Percentiles rank a stretch among this genome's conserved stretches.
These are phyloP conservation scores for Sitodiplosis mosellana DNA, from an alignment of 1,140 invertebrate species.

Conservation along the genomic window DNA sequence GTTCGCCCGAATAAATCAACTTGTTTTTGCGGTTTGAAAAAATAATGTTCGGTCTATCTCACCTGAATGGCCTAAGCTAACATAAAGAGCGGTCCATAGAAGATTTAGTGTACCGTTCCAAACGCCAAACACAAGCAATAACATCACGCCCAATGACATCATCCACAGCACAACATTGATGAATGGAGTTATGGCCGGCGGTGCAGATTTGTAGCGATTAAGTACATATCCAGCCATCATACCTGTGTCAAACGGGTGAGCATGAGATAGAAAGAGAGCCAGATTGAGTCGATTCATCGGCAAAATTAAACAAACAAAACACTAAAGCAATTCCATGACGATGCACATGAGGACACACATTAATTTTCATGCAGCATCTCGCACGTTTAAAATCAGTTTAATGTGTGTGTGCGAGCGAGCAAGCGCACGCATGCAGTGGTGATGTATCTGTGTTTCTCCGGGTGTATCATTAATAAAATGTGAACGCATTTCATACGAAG, in stretches of 20 bases:
- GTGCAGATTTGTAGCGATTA: slow-evolving; percentile 42
- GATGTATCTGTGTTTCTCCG: neutral
- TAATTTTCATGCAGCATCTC: neutral
- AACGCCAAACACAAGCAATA: slow-evolving; percentile 56
- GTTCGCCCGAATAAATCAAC: too few relatives aligned
- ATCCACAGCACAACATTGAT: slow-evolving; percentile 39
- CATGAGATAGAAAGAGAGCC: neutral
- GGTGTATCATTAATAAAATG: too few relatives aligned
- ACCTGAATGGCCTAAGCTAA: slow-evolving; percentile 38
- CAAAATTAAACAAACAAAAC: neutral
- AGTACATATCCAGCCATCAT: slow-evolving; percentile 57
- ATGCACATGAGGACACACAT: neutral
- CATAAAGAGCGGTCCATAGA: slow-evolving; percentile 43
- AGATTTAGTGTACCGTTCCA: slow-evolving; percentile 47
- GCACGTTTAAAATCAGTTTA: neutral
- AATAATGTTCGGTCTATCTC: slow-evolving; percentile 4
- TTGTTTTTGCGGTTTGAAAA: too few relatives aligned
- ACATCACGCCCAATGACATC: slow-evolving; percentile 33
- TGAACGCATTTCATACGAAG: neutral
- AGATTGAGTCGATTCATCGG: too few relatives aligned
- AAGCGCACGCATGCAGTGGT: too few relatives aligned
- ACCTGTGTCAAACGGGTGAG: slow-evolving; percentile 22
- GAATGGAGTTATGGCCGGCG: slow-evolving; percentile 39
- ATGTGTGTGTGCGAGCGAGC: neutral
- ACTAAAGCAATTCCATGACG: neutral